These are phyloP conservation scores for Meiosimyza decipiens DNA, from an alignment of 2,888 invertebrate species.

Conservation along the genomic window DNA sequence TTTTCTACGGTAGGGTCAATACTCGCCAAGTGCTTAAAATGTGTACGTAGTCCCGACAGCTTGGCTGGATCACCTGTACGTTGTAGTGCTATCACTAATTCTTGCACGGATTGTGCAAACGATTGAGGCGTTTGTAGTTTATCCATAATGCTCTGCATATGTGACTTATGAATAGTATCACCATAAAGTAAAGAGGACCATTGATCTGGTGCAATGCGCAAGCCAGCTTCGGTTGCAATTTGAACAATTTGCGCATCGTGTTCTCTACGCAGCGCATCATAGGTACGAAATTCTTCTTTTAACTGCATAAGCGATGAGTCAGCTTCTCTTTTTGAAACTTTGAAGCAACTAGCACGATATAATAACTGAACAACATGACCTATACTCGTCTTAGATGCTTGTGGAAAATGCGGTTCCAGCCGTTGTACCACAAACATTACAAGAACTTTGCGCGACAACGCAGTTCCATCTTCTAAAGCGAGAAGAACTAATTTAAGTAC, in stretches of 20 bases:
- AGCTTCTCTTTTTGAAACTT: conserved; percentile 95
- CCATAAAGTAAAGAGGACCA: conserved; percentile 98
- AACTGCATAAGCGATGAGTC: conserved; percentile 98
- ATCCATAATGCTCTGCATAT: conserved; percentile 94
- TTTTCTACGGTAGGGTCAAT: conserved; percentile 86
- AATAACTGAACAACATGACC: conserved; percentile 98
- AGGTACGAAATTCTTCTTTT: conserved; percentile 95
- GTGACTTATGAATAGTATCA: conserved; percentile 93
- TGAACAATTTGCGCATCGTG: conserved; percentile 99
- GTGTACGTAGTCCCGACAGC: conserved; percentile 79
- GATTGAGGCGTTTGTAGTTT: conserved; percentile 94
- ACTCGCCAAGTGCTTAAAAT: conserved; percentile 85
- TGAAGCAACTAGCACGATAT: conserved; percentile 98
- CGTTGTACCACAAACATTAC: conserved; percentile 99
- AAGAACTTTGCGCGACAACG: conserved; percentile 90
- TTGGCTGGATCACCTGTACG: conserved; percentile 87
- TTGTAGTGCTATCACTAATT: conserved; percentile 89
- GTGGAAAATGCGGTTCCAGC: conserved; percentile 93
- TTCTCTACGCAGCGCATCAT: conserved; percentile 91
- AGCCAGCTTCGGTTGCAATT: conserved; percentile 96
- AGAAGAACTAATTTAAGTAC: conserved; percentile 92
- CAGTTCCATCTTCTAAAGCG: conserved; percentile 94
- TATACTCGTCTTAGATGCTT: conserved; percentile 98
- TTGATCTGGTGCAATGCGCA: conserved; percentile 97
- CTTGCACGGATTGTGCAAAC: conserved; percentile 91